phyloP scores from a whole-genome alignment of 1,140 invertebrate genomes.

The Leptonema lineaticorne region DNA sequence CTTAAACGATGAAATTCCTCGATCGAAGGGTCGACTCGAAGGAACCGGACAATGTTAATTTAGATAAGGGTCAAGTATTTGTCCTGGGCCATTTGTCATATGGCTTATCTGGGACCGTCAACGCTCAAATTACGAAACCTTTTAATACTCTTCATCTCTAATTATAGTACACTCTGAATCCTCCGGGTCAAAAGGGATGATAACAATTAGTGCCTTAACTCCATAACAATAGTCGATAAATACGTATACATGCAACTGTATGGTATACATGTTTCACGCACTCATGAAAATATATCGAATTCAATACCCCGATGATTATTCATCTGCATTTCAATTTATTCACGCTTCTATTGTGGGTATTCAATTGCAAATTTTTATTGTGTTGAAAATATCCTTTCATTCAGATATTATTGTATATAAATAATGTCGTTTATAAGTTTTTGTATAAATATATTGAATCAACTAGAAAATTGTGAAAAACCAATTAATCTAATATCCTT shows the following conservation, averaged over 20 bases:
- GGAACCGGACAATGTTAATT: conserved; percentile 34
- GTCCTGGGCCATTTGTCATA: conserved; percentile 38
- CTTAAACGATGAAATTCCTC: not conserved
- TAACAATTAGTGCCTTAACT: conserved; percentile 27
- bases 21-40: conserved; percentile 1
- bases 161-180: conserved; percentile 15
- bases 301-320: too few species aligned
- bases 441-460: too few species aligned
- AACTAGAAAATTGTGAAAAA: too few species aligned
- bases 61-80: conserved; percentile 41
- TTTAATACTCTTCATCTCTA: conserved; percentile 27
- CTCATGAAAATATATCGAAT: too few species aligned
- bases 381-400: too few species aligned
- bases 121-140: conserved; percentile 29
- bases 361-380: too few species aligned
- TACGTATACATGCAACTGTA: not conserved
- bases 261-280: too few species aligned
- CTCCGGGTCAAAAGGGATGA: conserved; percentile 1
- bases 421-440: too few species aligned
- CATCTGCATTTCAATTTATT: too few species aligned
- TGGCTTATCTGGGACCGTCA: conserved; percentile 35
- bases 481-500: too few species aligned
- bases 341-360: too few species aligned
- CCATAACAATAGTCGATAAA: not conserved
- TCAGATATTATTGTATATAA: too few species aligned